Conservation (phyloP, 2,113 vertebrate genomes). For the Tamias sibiricus region DNA sequence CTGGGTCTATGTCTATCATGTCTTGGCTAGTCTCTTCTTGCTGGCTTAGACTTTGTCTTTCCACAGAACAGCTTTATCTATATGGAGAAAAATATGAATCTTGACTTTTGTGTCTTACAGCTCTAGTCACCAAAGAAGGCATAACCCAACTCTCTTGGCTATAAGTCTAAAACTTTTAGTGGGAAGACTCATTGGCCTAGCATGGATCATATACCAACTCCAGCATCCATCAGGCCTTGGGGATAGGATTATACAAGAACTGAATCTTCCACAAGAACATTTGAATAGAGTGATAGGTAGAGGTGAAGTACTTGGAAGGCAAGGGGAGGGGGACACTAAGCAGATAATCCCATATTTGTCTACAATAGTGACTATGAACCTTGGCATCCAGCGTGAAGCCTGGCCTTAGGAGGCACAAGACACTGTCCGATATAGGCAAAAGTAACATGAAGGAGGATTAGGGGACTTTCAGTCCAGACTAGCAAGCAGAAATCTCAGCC, state of each 20-base stretch:
- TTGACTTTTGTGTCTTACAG: conserved; percentile 4
- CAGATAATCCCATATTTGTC: background rate
- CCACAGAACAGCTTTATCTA: background rate
- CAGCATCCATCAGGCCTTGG: background rate
- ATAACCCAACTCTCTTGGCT: background rate
- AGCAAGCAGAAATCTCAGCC: background rate
- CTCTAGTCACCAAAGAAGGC: background rate
- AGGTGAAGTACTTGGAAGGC: background rate
- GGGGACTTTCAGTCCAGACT: background rate
- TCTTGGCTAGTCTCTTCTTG: conserved; percentile 4
- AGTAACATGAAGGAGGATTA: background rate
- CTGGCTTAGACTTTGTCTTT: background rate
- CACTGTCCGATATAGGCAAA: background rate
- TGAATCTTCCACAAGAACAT: background rate
- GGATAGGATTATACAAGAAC: background rate
- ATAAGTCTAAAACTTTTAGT: background rate
- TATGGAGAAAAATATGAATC: background rate
- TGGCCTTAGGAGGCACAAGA: background rate
- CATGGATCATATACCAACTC: background rate
- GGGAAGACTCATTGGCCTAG: background rate
- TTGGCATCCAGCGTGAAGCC: background rate
- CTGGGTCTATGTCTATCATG: background rate
- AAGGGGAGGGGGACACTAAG: background rate
- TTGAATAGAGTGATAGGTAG: background rate
- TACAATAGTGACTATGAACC: background rate